A percentile compares a stretch with the other conserved stretches of the same genome.
These are phyloP conservation scores for Semnornis frantzii DNA, from an alignment of 2,113 vertebrate species.

Conservation along the genomic window DNA sequence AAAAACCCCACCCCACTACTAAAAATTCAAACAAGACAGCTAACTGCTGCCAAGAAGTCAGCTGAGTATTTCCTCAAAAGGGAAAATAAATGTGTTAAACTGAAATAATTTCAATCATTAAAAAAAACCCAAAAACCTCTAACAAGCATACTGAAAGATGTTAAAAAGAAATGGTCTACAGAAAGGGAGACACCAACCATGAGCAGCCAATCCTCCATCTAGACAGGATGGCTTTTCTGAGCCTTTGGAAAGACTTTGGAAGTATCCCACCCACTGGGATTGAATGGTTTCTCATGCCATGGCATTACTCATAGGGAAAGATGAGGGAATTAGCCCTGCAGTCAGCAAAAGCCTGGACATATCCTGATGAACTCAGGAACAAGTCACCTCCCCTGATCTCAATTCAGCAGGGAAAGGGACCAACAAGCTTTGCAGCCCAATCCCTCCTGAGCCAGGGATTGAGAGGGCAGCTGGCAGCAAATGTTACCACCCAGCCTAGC, in stretches of 20 bases:
- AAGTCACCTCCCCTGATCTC: background rate
- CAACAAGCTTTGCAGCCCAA: background rate
- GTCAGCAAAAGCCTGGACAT: background rate
- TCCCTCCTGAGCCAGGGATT: background rate
- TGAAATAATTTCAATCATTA: slow-evolving; percentile 24
- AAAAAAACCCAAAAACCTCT: background rate
- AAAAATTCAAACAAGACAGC: slow-evolving; percentile 45
- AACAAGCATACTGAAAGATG: slow-evolving; percentile 6
- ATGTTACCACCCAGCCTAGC: background rate
- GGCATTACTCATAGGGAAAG: background rate
- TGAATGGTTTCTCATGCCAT: background rate
- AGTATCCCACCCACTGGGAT: background rate
- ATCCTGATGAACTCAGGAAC: background rate
- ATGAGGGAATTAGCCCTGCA: background rate
- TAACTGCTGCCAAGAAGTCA: slow-evolving; percentile 42
- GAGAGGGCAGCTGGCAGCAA: background rate
- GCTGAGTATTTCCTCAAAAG: slow-evolving; percentile 64
- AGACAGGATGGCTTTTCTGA: background rate
- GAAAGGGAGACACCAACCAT: background rate
- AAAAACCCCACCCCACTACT: background rate
- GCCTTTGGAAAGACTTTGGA: background rate
- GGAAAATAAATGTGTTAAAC: slow-evolving; percentile 53
- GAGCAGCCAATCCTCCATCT: background rate
- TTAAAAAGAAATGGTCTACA: background rate
- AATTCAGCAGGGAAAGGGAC: background rate